Conservation (phyloP, 2,113 vertebrate genomes). For the Thomomys bottae region DNA sequence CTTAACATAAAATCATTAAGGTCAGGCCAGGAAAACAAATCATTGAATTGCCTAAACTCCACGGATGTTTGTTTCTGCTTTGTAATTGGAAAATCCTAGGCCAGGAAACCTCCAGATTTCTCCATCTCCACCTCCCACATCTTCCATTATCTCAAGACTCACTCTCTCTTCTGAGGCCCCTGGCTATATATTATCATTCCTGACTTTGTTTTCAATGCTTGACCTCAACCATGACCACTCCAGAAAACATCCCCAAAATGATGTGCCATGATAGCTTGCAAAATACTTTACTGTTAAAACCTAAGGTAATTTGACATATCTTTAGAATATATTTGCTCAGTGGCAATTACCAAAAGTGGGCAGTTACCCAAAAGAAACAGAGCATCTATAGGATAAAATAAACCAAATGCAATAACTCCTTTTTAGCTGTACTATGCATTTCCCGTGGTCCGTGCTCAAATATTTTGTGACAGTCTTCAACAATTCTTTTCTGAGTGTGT, state of each 20-base stretch:
- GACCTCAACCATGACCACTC: constrained; percentile 36
- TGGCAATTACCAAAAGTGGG: constrained; percentile 6
- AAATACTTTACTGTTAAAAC: constrained; percentile 54
- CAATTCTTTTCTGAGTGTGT: not conserved
- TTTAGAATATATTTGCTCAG: constrained; percentile 29
- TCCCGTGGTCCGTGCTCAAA: not conserved
- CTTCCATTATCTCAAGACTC: not conserved
- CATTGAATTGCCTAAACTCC: not conserved
- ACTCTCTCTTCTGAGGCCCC: not conserved
- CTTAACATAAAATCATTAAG: not conserved
- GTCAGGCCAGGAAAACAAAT: not conserved
- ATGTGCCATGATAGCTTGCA: not conserved
- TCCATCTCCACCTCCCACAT: not conserved
- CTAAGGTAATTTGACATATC: not conserved
- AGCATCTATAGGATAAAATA: not conserved
- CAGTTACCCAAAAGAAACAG: not conserved
- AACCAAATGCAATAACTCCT: not conserved
- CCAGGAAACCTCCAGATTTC: not conserved
- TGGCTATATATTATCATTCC: not conserved
- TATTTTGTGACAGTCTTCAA: not conserved
- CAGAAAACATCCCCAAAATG: not conserved
- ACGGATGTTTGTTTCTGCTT: constrained; percentile 1
- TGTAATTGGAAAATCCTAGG: constrained; percentile 6
- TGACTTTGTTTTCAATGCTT: constrained; percentile 17
- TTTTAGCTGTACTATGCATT: not conserved